These are phyloP conservation scores for Mormyrops attenuatus DNA, from an alignment of 2,797 vertebrate species.

Conservation along the genomic window DNA sequence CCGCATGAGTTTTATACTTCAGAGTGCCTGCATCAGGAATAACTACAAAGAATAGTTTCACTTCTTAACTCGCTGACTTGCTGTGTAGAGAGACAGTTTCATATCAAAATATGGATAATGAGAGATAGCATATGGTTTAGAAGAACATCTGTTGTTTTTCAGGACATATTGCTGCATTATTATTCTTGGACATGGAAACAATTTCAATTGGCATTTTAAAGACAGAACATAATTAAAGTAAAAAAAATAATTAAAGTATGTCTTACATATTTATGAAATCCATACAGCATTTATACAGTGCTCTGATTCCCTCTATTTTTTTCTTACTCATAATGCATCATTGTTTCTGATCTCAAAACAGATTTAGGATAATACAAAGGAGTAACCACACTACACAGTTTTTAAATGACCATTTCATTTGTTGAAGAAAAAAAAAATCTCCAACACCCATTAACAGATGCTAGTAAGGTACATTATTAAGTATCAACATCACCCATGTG, in stretches of 20 bases:
- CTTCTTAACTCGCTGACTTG: neutral
- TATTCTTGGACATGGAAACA: neutral
- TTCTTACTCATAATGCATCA: neutral
- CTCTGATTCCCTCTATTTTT: neutral
- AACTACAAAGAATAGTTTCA: neutral
- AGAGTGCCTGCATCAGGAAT: neutral
- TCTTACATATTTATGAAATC: neutral
- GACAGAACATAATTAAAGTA: neutral
- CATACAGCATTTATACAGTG: neutral
- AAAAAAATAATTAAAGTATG: neutral
- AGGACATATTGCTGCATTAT: neutral
- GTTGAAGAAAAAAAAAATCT: neutral
- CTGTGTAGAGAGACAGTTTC: neutral
- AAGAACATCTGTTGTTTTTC: neutral
- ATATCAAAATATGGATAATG: conserved; percentile 29
- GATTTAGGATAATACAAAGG: neutral
- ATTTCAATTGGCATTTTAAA: neutral
- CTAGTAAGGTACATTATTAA: neutral
- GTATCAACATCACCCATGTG: neutral
- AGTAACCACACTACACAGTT: neutral
- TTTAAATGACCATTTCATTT: neutral
- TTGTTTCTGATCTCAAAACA: neutral
- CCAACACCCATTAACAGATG: neutral
- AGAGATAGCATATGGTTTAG: conserved; percentile 27
- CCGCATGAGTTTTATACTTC: neutral